Conservation (phyloP, 1,140 invertebrate genomes). For the Orchestia grillus region DNA sequence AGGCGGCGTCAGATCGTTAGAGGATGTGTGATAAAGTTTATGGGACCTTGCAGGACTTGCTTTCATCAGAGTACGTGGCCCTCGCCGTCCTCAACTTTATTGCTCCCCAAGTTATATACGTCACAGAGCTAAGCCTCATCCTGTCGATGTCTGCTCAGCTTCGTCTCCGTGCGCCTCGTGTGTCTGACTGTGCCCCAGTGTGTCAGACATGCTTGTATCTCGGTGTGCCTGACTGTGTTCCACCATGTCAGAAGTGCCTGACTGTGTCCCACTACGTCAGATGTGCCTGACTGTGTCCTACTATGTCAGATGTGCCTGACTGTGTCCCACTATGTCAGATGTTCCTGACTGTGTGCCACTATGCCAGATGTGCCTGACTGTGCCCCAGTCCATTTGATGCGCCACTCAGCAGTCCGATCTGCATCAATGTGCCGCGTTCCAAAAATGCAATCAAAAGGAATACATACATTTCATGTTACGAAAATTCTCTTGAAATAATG, state of each 20-base stretch:
- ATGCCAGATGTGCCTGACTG: not conserved
- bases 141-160: not conserved
- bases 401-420: not conserved
- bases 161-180: no score
- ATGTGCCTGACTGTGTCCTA: not conserved
- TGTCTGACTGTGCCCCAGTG: not conserved
- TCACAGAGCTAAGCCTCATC: not conserved
- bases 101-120: slow-evolving; percentile 5
- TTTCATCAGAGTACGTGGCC: slow-evolving; percentile 29
- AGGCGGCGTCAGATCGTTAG: not conserved
- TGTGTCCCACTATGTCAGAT: not conserved
- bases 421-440: not conserved
- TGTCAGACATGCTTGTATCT: not conserved
- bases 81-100: slow-evolving; percentile 9
- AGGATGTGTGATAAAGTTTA: slow-evolving; percentile 36
- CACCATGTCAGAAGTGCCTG: not conserved
- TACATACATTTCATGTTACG: no score
- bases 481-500: no score
- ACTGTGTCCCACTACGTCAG: not conserved
- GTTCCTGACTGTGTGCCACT: no score
- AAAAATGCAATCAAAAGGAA: no score
- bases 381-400: not conserved
- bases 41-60: not conserved
- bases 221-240: not conserved
- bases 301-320: not conserved